phyloP scores from a whole-genome alignment of 2,888 invertebrate species.

The Lamellibrachia columna region DNA sequence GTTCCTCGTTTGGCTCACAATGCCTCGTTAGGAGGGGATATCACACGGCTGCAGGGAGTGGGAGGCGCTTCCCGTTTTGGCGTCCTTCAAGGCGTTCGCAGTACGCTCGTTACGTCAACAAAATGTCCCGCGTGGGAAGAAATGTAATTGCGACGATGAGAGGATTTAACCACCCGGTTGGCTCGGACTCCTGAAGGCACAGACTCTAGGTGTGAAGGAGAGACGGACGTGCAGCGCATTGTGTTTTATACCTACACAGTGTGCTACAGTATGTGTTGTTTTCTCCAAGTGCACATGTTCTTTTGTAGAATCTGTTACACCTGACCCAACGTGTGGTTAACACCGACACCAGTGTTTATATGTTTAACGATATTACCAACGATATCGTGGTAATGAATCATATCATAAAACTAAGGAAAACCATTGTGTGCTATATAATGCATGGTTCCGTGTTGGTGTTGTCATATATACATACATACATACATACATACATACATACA shows the following conservation, averaged over 20 bases:
- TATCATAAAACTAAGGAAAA: no score
- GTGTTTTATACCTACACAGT: neutral
- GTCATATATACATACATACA: neutral
- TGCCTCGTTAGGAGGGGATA: slow-evolving; percentile 11
- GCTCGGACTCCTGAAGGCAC: neutral
- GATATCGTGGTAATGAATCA: no score
- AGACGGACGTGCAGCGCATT: neutral
- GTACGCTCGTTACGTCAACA: slow-evolving; percentile 4
- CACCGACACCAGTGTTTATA: no score
- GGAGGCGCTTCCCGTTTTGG: slow-evolving; percentile 4
- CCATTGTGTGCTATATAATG: no score
- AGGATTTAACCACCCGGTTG: neutral
- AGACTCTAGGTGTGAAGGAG: neutral
- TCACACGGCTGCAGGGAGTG: neutral
- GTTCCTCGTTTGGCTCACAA: neutral
- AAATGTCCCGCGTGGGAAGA: slow-evolving; percentile 3
- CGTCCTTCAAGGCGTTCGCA: neutral
- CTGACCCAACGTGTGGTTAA: no score
- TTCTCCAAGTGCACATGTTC: no score
- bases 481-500: neutral
- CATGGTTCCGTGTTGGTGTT: no score
- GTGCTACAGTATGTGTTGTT: no score
- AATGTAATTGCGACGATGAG: neutral
- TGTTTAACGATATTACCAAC: no score
- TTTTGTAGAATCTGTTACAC: no score